Percentiles rank a stretch among this genome's conserved stretches.
Evolutionary conservation across 2,888 invertebrate species (phyloP).

Genomic region (Agonopterix heracliana): DNA sequence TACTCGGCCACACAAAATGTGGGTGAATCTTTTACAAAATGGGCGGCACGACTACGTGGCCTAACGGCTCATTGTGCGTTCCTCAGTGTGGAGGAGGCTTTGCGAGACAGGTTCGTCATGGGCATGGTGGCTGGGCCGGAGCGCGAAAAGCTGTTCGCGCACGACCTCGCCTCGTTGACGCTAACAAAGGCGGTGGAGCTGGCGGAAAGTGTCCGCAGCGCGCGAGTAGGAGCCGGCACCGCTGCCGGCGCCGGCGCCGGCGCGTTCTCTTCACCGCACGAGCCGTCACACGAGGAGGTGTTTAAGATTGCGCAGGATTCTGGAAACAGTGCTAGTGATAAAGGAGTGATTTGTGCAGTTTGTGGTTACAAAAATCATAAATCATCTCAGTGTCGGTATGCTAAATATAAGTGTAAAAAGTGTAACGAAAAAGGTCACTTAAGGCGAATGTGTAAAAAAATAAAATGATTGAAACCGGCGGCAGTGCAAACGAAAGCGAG

Average conservation of each 20-base stretch:
- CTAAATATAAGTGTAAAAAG: slow-evolving; percentile 14
- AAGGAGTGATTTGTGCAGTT: slow-evolving; percentile 1
- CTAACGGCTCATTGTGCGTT: slow-evolving; percentile 7
- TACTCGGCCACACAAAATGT: slow-evolving; percentile 3
- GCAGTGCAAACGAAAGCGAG: slow-evolving; percentile 1
- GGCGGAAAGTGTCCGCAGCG: slow-evolving; percentile 9
- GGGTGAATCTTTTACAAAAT: slow-evolving; percentile 2
- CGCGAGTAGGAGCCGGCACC: slow-evolving; percentile 4
- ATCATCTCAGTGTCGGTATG: slow-evolving; percentile 7
- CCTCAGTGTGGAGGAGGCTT: background rate
- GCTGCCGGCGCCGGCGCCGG: background rate
- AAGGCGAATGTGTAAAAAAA: slow-evolving; percentile 13
- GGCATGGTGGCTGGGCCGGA: slow-evolving; percentile 7
- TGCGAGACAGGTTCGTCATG: slow-evolving; percentile 8
- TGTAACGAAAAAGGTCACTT: slow-evolving; percentile 14
- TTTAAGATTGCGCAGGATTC: background rate
- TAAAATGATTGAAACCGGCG: background rate
- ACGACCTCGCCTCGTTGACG: slow-evolving; percentile 4
- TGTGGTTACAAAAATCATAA: slow-evolving; percentile 13
- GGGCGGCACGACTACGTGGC: slow-evolving; percentile 8
- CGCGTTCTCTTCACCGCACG: background rate
- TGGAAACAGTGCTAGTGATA: background rate
- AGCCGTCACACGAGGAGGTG: background rate
- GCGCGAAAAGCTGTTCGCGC: slow-evolving; percentile 5
- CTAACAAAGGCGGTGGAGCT: slow-evolving; percentile 10